Evolutionary conservation across 2,113 vertebrate genomes (phyloP).

Genomic region (Serinus canaria): DNA sequence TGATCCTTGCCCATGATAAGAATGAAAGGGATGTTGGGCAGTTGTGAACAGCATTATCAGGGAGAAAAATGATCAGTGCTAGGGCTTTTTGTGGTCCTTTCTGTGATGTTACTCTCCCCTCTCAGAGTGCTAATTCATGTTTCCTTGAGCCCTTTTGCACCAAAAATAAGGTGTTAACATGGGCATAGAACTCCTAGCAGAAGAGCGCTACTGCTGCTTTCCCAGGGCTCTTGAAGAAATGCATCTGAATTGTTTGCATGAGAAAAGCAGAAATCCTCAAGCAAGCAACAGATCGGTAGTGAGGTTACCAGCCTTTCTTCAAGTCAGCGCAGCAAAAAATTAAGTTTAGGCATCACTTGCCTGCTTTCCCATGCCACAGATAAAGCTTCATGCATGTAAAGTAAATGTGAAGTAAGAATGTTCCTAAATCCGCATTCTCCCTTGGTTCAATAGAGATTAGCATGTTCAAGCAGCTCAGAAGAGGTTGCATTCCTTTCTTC

Average conservation of each 20-base stretch:
- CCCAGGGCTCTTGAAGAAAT: not conserved
- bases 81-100: not conserved
- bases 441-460: not conserved
- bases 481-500: not conserved
- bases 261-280: not conserved
- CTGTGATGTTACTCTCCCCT: not conserved
- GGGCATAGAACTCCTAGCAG: not conserved
- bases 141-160: not conserved
- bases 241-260: not conserved
- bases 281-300: not conserved
- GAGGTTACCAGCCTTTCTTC: not conserved
- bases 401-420: not conserved
- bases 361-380: not conserved
- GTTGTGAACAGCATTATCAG: not conserved
- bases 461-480: not conserved
- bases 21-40: not conserved
- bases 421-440: not conserved
- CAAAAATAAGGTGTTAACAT: not conserved
- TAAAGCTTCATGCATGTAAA: not conserved
- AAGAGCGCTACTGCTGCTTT: not conserved
- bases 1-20: not conserved
- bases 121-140: not conserved
- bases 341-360: not conserved
- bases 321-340: not conserved
- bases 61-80: not conserved